Percentiles rank a stretch among this genome's conserved stretches.
phyloP scores from a whole-genome alignment of 2,113 vertebrate genomes.

The Ardeotis arabs region DNA sequence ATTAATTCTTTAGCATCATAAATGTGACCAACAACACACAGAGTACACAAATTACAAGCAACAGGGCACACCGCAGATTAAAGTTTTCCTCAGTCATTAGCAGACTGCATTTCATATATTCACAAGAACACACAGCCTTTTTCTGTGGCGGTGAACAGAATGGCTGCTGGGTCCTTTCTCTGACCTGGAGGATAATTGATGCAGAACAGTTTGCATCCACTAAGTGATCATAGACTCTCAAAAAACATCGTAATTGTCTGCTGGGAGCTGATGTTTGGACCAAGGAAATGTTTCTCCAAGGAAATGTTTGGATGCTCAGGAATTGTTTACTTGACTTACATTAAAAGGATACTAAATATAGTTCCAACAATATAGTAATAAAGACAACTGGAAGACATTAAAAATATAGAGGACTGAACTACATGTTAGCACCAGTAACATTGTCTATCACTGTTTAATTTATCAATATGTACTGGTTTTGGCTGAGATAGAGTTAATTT shows the following conservation, averaged over 20 bases:
- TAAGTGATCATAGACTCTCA: not conserved
- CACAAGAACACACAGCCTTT: not conserved
- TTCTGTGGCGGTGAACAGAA: not conserved
- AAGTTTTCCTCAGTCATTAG: not conserved
- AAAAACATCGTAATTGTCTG: not conserved
- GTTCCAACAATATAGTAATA: not conserved
- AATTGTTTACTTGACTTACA: not conserved
- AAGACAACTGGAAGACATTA: not conserved
- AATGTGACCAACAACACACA: not conserved
- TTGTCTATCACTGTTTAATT: not conserved
- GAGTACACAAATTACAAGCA: not conserved
- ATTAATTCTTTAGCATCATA: not conserved
- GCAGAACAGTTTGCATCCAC: not conserved
- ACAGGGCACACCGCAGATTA: not conserved
- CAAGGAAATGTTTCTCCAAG: not conserved
- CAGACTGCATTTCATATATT: not conserved
- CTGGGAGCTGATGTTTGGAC: not conserved
- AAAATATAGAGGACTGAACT: not conserved
- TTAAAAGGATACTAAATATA: not conserved
- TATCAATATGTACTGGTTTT: not conserved
- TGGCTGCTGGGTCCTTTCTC: not conserved
- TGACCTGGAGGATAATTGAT: not conserved
- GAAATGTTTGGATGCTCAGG: not conserved
- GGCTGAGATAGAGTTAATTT: not conserved
- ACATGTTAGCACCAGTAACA: not conserved